Conservation (phyloP, 2,113 vertebrate genomes). For the Neotragus moschatus region DNA sequence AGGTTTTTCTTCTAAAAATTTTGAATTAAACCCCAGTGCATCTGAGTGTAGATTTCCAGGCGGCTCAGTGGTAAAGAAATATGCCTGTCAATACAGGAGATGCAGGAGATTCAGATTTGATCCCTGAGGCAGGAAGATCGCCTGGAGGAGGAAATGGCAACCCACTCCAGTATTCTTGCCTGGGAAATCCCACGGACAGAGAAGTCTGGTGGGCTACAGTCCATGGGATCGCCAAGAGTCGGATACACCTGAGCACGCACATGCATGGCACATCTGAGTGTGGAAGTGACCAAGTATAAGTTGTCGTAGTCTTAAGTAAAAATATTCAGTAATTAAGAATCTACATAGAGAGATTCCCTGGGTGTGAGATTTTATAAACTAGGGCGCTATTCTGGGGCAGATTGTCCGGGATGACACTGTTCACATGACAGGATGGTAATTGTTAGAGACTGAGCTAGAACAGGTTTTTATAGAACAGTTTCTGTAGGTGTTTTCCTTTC, state of each 20-base stretch:
- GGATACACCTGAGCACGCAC: accelerated
- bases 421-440: background rate
- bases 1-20: background rate
- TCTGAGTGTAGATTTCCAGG: background rate
- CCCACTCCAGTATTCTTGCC: background rate
- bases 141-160: background rate
- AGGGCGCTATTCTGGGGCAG: background rate
- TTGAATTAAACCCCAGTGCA: background rate
- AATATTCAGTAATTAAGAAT: background rate
- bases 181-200: background rate
- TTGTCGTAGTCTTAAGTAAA: background rate
- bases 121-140: background rate
- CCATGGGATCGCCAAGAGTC: accelerated
- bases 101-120: background rate
- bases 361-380: background rate
- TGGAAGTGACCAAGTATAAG: background rate
- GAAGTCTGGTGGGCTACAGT: background rate
- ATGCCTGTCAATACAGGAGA: background rate
- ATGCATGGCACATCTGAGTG: background rate
- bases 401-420: background rate
- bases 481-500: background rate
- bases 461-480: background rate
- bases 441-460: background rate
- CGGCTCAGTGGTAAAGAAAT: background rate
- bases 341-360: background rate